Percentiles rank a stretch among this genome's conserved stretches.
phyloP scores from a whole-genome alignment of 2,797 vertebrate species.

The Luscinia luscinia region DNA sequence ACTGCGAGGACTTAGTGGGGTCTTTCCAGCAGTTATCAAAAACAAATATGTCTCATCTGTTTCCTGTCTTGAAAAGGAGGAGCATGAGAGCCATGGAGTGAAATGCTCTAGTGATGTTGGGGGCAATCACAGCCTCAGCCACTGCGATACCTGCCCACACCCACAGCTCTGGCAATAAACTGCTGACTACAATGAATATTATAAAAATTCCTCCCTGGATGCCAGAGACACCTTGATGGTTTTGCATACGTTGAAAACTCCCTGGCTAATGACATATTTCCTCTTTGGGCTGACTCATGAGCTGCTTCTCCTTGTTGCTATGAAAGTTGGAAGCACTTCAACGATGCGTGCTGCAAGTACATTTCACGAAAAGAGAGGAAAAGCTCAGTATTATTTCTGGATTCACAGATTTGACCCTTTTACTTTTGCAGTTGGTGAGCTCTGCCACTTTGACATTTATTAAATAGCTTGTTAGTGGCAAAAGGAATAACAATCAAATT shows the following conservation, averaged over 20 bases:
- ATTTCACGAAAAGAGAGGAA: neutral
- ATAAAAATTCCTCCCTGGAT: slow-evolving; percentile 34
- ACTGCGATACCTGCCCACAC: neutral
- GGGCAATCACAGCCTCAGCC: neutral
- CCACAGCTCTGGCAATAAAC: neutral
- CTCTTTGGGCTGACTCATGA: slow-evolving; percentile 37
- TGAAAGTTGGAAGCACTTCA: slow-evolving; percentile 18
- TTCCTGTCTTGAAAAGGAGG: slow-evolving; percentile 26
- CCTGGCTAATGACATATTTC: slow-evolving; percentile 18
- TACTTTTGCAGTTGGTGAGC: neutral
- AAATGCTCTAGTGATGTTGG: neutral
- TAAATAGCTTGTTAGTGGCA: neutral
- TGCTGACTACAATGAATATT: neutral
- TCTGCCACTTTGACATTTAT: neutral
- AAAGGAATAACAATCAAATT: neutral
- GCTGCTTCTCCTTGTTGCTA: slow-evolving; percentile 36
- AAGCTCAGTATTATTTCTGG: neutral
- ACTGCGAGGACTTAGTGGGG: neutral
- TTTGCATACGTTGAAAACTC: neutral
- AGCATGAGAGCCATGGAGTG: neutral
- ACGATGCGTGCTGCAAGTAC: neutral
- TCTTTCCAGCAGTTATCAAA: neutral
- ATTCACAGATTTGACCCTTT: neutral
- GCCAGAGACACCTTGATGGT: neutral
- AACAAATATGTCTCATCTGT: neutral